phyloP scores from a whole-genome alignment of 1,140 invertebrate genomes.

The Theocolax elegans region DNA sequence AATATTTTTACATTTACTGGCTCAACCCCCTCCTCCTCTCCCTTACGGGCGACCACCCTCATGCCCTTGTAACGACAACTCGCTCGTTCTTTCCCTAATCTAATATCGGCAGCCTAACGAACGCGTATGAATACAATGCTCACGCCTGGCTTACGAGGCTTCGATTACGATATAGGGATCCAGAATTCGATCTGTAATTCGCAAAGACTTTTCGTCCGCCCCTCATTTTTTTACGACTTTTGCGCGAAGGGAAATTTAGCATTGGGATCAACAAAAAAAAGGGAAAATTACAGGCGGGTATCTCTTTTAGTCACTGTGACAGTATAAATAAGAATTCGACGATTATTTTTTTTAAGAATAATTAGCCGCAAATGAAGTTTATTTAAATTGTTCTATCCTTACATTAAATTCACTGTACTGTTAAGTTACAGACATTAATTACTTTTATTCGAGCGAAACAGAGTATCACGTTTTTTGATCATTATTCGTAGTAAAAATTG shows the following conservation, averaged over 20 bases:
- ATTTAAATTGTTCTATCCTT: no score
- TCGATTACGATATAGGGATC: slow-evolving; percentile 11
- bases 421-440: no score
- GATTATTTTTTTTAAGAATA: no score
- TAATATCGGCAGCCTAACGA: slow-evolving; percentile 58
- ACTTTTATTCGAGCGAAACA: no score
- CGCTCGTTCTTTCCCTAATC: slow-evolving; percentile 44
- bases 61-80: slow-evolving; percentile 18
- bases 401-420: no score
- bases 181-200: slow-evolving; percentile 20
- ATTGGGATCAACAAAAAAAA: no score
- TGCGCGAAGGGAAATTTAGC: no score
- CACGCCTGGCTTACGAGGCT: slow-evolving; percentile 44
- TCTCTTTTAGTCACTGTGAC: no score
- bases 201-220: slow-evolving; percentile 27
- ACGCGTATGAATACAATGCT: slow-evolving; percentile 50
- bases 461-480: no score
- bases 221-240: slow-evolving; percentile 26
- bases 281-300: neutral
- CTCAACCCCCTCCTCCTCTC: slow-evolving; percentile 34
- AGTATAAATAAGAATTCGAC: no score
- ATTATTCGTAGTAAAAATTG: no score
- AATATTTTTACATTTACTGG: slow-evolving; percentile 62
- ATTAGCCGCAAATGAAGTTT: no score
- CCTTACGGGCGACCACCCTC: slow-evolving; percentile 26